phyloP scores from a whole-genome alignment of 2,113 vertebrate species.

The Sinocyclocheilus anophthalmus region DNA sequence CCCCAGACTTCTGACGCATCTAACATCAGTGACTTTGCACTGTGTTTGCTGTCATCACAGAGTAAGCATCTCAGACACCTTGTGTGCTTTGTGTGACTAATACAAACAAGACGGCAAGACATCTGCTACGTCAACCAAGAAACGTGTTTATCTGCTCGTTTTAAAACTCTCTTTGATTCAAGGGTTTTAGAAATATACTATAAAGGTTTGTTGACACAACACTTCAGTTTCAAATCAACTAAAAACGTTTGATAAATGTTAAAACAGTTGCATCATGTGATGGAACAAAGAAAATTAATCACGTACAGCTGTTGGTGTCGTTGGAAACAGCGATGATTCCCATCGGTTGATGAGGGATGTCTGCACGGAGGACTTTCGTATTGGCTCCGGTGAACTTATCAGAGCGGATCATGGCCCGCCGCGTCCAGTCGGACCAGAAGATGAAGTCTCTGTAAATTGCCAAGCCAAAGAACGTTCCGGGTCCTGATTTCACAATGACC shows the following conservation, averaged over 20 bases:
- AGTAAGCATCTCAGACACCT: constrained; percentile 6
- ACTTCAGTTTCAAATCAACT: background rate
- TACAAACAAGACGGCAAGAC: background rate
- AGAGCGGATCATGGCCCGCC: constrained; percentile 83
- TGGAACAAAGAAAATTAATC: background rate
- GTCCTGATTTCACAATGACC: constrained; percentile 86
- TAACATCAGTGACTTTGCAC: constrained; percentile 19
- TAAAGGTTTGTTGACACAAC: background rate
- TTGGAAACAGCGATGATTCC: constrained; percentile 86
- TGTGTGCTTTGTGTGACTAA: constrained; percentile 5
- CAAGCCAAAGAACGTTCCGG: constrained; percentile 85
- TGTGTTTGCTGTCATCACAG: constrained; percentile 16
- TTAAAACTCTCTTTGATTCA: constrained; percentile 1
- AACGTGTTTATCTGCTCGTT: background rate
- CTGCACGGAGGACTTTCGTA: constrained; percentile 82
- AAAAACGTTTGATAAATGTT: background rate
- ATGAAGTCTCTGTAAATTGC: constrained; percentile 85
- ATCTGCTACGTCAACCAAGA: background rate
- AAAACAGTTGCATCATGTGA: background rate
- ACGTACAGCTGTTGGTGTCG: constrained; percentile 87
- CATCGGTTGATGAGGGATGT: constrained; percentile 87
- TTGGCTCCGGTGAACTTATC: constrained; percentile 86
- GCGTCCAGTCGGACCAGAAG: constrained; percentile 88
- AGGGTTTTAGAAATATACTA: background rate
- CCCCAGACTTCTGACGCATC: constrained; percentile 17